Conservation (phyloP, 2,888 invertebrate genomes). For the Pseudoips prasinana region DNA sequence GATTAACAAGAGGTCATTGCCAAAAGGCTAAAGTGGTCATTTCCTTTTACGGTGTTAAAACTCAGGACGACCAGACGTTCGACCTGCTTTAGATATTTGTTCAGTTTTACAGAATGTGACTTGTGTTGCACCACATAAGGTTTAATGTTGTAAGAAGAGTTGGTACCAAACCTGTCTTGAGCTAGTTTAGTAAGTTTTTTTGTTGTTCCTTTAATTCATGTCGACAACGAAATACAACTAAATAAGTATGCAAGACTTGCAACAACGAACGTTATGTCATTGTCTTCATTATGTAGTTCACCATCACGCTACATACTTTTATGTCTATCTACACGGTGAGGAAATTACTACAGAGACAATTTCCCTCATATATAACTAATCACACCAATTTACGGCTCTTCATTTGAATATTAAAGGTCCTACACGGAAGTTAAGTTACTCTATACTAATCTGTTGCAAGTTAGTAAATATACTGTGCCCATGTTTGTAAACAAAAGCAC, state of each 20-base stretch:
- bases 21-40: constrained; percentile 71
- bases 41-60: constrained; percentile 74
- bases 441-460: too few relatives aligned
- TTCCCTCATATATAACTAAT: too few relatives aligned
- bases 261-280: too few relatives aligned
- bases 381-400: too few relatives aligned
- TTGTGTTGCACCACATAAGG: constrained; percentile 52
- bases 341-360: too few relatives aligned
- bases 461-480: too few relatives aligned
- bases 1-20: constrained; percentile 69
- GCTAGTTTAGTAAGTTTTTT: constrained; percentile 55
- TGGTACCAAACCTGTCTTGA: constrained; percentile 56
- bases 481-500: too few relatives aligned
- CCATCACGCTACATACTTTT: too few relatives aligned
- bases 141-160: constrained; percentile 49
- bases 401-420: too few relatives aligned
- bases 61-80: constrained; percentile 53
- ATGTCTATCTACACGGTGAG: too few relatives aligned
- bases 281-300: too few relatives aligned
- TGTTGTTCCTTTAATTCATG: constrained; percentile 38
- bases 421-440: too few relatives aligned
- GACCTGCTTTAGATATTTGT: constrained; percentile 45
- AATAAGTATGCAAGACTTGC: constrained; percentile 27
- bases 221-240: constrained; percentile 24
- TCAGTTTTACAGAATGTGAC: constrained; percentile 52